Evolutionary conservation across 2,888 invertebrate species (phyloP).

Genomic region (Hypercompe scribonia): DNA sequence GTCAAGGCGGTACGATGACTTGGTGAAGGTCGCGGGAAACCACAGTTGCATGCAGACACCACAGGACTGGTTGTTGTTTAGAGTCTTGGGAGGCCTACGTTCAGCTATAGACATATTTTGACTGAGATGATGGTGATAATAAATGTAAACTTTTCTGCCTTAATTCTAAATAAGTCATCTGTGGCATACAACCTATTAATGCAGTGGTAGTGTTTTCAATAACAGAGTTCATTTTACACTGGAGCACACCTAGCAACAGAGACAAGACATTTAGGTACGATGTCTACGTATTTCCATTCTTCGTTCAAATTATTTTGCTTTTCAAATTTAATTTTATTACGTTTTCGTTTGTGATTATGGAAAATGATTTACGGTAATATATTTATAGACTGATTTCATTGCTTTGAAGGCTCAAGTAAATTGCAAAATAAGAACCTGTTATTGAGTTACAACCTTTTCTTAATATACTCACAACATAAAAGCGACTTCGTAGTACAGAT

Average conservation of each 20-base stretch:
- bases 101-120: too few species aligned
- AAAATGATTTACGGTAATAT: conserved; percentile 13
- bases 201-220: conserved; percentile 23
- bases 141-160: background rate
- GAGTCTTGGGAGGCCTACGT: too few species aligned
- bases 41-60: too few species aligned
- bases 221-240: too few species aligned
- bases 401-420: conserved; percentile 24
- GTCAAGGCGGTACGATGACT: too few species aligned
- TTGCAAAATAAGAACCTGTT: conserved; percentile 13
- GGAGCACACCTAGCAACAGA: too few species aligned
- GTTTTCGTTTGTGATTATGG: background rate
- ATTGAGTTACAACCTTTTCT: conserved; percentile 28
- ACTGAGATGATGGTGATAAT: too few species aligned
- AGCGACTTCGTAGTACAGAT: conserved; percentile 19
- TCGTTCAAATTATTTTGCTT: background rate
- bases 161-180: conserved; percentile 15
- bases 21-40: too few species aligned
- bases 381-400: conserved; percentile 20
- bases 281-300: too few species aligned
- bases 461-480: conserved; percentile 27
- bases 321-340: background rate
- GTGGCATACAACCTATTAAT: conserved; percentile 9
- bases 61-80: too few species aligned
- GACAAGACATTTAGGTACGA: too few species aligned